phyloP scores from a whole-genome alignment of 2,113 vertebrate species.

The Perca flavescens region DNA sequence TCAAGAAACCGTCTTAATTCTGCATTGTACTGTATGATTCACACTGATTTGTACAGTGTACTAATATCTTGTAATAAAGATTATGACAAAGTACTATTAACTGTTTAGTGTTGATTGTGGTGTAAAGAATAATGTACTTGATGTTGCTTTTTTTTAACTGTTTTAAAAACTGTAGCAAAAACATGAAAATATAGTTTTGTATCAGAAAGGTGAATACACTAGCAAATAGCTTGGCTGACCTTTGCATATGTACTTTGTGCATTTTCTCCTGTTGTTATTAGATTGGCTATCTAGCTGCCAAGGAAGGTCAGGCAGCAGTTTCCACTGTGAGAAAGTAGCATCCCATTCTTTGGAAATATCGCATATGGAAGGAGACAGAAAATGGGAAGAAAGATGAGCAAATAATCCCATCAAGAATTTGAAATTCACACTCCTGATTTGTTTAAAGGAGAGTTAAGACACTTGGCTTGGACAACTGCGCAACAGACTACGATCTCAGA shows the following conservation, averaged over 20 bases:
- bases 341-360: conserved; percentile 54
- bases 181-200: conserved; percentile 78
- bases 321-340: conserved; percentile 73
- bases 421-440: conserved; percentile 36
- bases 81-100: conserved; percentile 81
- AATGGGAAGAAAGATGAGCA: conserved; percentile 31
- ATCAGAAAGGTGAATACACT: conserved; percentile 61
- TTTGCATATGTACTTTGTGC: conserved; percentile 69
- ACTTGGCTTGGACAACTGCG: conserved; percentile 34
- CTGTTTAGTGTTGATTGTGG: conserved; percentile 77
- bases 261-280: conserved; percentile 66
- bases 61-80: conserved; percentile 87
- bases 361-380: conserved; percentile 27
- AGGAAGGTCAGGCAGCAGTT: conserved; percentile 66
- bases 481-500: conserved; percentile 56
- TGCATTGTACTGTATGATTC: conserved; percentile 82
- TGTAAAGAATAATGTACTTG: conserved; percentile 67
- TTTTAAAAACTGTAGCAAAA: conserved; percentile 74
- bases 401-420: conserved; percentile 48
- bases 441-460: conserved; percentile 34
- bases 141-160: conserved; percentile 62
- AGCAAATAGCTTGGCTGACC: conserved; percentile 53
- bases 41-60: conserved; percentile 85
- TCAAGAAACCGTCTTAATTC: conserved; percentile 83
- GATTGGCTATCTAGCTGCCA: conserved; percentile 60